phyloP scores from a whole-genome alignment of 2,888 invertebrate genomes.

The Frankliniella intonsa region DNA sequence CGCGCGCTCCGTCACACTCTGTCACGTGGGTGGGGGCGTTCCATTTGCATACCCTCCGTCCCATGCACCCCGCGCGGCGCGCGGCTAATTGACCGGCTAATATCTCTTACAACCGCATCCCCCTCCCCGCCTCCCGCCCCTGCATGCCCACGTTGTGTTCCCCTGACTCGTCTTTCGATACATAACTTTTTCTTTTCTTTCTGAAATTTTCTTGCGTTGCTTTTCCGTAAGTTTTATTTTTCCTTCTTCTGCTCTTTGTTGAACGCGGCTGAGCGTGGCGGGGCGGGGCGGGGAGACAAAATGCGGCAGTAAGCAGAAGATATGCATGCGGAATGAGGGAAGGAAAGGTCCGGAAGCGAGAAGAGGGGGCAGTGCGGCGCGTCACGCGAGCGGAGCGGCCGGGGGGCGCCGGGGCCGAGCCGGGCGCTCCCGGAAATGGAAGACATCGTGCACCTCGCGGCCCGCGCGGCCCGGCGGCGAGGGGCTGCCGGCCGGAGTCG shows the following conservation, averaged over 20 bases:
- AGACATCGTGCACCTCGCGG: constrained; percentile 16
- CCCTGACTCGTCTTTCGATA: too few species aligned
- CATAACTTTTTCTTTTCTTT: neutral
- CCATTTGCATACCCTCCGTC: neutral
- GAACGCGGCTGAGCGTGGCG: neutral
- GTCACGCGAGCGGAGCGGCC: constrained; percentile 7
- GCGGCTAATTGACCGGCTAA: neutral
- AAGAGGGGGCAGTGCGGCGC: neutral
- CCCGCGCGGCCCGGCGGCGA: neutral
- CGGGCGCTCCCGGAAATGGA: constrained; percentile 9
- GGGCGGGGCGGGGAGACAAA: neutral
- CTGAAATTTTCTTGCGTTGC: neutral
- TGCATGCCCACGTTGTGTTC: too few species aligned
- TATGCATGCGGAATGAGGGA: constrained; percentile 8
- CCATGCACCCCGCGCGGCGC: neutral
- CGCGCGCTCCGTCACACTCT: too few species aligned
- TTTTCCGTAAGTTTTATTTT: too few species aligned
- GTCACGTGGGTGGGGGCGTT: neutral
- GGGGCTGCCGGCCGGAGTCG: neutral
- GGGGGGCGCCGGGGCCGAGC: neutral
- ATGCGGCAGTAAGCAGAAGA: constrained; percentile 14
- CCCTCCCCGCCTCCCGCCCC: neutral
- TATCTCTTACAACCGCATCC: neutral
- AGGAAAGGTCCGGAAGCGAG: neutral
- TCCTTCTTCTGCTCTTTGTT: too few species aligned